A percentile compares a stretch with the other conserved stretches of the same genome.
Conservation (phyloP, 1,140 invertebrate species). For the Oscheius sp. region DNA sequence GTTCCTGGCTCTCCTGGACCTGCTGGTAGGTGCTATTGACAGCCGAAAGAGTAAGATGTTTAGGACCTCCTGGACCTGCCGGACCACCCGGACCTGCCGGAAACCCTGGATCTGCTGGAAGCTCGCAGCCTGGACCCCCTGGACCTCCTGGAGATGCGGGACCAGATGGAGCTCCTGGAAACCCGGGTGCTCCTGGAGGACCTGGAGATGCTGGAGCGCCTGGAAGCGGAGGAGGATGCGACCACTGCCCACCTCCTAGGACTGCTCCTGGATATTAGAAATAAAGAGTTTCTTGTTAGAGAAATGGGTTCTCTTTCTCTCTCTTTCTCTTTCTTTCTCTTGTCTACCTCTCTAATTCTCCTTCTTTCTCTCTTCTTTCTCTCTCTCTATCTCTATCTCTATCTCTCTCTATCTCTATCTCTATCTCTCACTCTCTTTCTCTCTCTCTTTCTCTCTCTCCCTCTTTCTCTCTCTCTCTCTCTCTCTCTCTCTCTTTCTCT, state of each 20-base stretch:
- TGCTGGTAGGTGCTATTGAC: too few relatives aligned
- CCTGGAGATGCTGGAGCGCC: constrained; percentile 28
- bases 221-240: constrained; percentile 20
- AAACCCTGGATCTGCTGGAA: constrained; percentile 32
- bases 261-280: constrained; percentile 14
- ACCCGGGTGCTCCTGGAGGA: constrained; percentile 35
- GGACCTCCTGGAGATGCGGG: constrained; percentile 42
- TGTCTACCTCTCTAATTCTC: too few relatives aligned
- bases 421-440: too few relatives aligned
- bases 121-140: constrained; percentile 35
- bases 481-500: too few relatives aligned
- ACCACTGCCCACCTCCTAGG: constrained; percentile 14
- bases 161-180: constrained; percentile 27
- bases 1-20: constrained; percentile 35
- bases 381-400: too few relatives aligned
- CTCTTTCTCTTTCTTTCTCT: too few relatives aligned
- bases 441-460: too few relatives aligned
- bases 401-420: neutral
- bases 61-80: constrained; percentile 40
- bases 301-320: too few relatives aligned
- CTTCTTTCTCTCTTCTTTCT: too few relatives aligned
- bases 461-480: too few relatives aligned
- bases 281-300: neutral
- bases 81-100: constrained; percentile 30
- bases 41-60: too few relatives aligned